A percentile compares a stretch with the other conserved stretches of the same genome.
phyloP scores from a whole-genome alignment of 2,113 vertebrate species.

The Neodontobutis hainanensis region DNA sequence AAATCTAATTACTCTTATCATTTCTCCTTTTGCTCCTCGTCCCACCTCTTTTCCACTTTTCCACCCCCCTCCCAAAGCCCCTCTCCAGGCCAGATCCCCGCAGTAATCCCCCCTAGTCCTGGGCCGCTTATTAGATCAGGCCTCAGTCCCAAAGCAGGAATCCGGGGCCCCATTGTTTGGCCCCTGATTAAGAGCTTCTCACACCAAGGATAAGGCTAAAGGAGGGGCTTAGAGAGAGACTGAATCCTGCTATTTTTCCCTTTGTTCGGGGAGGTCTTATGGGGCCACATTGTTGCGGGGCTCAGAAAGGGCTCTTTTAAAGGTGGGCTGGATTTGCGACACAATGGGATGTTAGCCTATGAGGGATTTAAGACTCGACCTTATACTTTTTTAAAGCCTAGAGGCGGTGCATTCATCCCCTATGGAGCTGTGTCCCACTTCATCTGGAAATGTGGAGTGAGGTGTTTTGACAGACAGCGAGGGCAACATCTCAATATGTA shows the following conservation, averaged over 20 bases:
- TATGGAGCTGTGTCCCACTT: constrained; percentile 16
- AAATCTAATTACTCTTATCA: background rate
- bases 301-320: constrained; percentile 6
- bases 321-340: constrained; percentile 3
- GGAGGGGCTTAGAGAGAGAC: constrained; percentile 1
- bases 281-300: constrained; percentile 11
- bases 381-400: background rate
- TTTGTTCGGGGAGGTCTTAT: constrained; percentile 6
- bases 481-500: constrained; percentile 45
- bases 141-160: constrained; percentile 2
- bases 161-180: constrained; percentile 10
- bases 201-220: background rate
- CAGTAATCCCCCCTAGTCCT: constrained; percentile 1
- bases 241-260: constrained; percentile 50
- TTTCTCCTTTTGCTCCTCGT: background rate
- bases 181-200: constrained; percentile 13
- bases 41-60: background rate
- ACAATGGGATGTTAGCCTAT: constrained; percentile 15
- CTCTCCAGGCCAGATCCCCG: background rate
- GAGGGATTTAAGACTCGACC: constrained; percentile 3
- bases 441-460: constrained; percentile 23
- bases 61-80: background rate
- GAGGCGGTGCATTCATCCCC: constrained; percentile 17
- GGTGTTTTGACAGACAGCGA: constrained; percentile 23
- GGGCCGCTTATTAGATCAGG: constrained; percentile 6